phyloP scores from a whole-genome alignment of 1,140 invertebrate species.

The Solenopsis invicta region DNA sequence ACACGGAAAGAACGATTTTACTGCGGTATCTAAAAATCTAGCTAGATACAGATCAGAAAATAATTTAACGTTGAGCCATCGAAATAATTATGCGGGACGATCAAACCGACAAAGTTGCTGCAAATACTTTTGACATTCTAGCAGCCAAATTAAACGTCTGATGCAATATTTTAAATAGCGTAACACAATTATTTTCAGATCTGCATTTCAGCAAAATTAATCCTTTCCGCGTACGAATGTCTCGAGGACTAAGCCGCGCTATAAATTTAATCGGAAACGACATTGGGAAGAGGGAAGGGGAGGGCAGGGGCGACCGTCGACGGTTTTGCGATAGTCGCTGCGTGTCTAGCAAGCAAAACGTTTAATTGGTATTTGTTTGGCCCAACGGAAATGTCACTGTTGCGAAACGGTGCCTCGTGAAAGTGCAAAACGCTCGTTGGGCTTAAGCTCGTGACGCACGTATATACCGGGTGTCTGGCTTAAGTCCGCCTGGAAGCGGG shows the following conservation, averaged over 20 bases:
- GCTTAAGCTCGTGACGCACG: conserved; percentile 63
- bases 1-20: background rate
- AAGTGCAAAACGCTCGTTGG: conserved; percentile 60
- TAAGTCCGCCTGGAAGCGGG: conserved; percentile 56
- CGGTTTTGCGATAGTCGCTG: conserved; percentile 46
- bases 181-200: no score
- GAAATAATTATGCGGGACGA: no score
- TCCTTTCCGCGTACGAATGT: background rate
- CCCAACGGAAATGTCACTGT: conserved; percentile 38
- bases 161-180: no score
- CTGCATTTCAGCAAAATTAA: no score
- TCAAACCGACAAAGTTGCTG: no score
- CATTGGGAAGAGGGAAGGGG: background rate
- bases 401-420: conserved; percentile 66
- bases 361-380: conserved; percentile 61
- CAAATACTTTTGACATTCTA: no score
- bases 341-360: conserved; percentile 45
- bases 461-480: conserved; percentile 57
- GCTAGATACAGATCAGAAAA: no score
- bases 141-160: no score
- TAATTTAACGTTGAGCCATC: no score
- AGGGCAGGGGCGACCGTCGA: background rate
- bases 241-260: conserved; percentile 36
- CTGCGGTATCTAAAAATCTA: no score
- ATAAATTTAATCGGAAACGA: conserved; percentile 47